A percentile compares a stretch with the other conserved stretches of the same genome.
These are phyloP conservation scores for Agrotis segetum DNA, from an alignment of 2,888 invertebrate species.

Conservation along the genomic window DNA sequence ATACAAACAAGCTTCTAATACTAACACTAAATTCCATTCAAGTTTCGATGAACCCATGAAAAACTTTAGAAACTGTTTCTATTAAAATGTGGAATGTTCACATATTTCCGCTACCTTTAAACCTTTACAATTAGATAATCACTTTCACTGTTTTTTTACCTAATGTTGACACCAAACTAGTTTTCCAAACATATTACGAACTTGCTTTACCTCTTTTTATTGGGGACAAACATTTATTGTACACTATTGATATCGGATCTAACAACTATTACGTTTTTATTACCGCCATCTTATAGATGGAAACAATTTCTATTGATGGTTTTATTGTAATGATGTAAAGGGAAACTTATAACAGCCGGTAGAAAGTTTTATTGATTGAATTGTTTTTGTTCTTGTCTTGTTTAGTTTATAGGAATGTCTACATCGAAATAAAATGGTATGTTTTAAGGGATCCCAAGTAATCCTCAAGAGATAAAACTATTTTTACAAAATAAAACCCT, in stretches of 20 bases:
- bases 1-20: background rate
- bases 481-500: background rate
- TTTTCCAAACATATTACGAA: constrained; percentile 54
- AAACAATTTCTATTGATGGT: constrained; percentile 45
- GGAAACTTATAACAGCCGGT: constrained; percentile 29
- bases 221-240: constrained; percentile 41
- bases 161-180: constrained; percentile 63
- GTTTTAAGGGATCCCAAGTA: background rate
- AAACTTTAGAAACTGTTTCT: constrained; percentile 2
- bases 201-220: constrained; percentile 42
- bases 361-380: constrained; percentile 46
- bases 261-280: constrained; percentile 31
- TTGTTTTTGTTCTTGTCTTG: constrained; percentile 13
- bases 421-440: background rate
- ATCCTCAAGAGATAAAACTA: background rate
- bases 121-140: constrained; percentile 66
- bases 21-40: background rate
- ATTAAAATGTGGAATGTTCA: constrained; percentile 32
- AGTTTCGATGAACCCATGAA: background rate
- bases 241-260: constrained; percentile 35
- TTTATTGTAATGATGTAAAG: constrained; percentile 29
- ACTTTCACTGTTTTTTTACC: constrained; percentile 64
- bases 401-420: constrained; percentile 14
- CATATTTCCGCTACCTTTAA: constrained; percentile 40
- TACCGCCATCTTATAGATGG: constrained; percentile 15